These are phyloP conservation scores for Microplitis demolitor DNA, from an alignment of 1,140 invertebrate genomes.

Conservation along the genomic window DNA sequence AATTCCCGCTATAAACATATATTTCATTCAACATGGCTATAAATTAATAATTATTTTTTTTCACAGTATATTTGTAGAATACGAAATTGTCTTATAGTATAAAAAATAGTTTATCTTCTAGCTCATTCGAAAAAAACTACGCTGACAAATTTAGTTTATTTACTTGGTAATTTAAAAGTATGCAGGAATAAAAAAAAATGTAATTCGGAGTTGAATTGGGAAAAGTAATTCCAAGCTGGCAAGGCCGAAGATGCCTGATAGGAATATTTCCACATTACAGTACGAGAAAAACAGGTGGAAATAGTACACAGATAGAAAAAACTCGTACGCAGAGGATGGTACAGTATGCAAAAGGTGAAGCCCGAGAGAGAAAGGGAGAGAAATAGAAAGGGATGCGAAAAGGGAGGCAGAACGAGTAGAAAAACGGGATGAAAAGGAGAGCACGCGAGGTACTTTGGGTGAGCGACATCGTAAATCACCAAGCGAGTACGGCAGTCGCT, in stretches of 20 bases:
- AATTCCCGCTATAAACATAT: too few species aligned
- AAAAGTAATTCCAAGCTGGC: neutral
- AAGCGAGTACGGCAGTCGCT: conserved; percentile 2
- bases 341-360: neutral
- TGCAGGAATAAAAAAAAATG: too few species aligned
- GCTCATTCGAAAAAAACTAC: neutral
- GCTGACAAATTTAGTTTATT: neutral
- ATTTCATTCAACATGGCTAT: too few species aligned
- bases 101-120: too few species aligned
- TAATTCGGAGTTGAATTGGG: neutral
- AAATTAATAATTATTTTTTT: too few species aligned
- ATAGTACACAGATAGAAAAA: conserved; percentile 9
- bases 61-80: too few species aligned
- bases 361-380: neutral
- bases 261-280: neutral
- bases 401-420: neutral
- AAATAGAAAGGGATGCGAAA: neutral
- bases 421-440: neutral
- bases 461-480: conserved; percentile 15
- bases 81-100: too few species aligned
- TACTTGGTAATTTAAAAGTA: too few species aligned
- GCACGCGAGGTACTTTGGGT: conserved; percentile 15
- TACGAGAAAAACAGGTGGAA: conserved; percentile 8
- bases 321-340: neutral
- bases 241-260: neutral